phyloP scores from a whole-genome alignment of 2,888 invertebrate species.

The Microdon myrmicae region DNA sequence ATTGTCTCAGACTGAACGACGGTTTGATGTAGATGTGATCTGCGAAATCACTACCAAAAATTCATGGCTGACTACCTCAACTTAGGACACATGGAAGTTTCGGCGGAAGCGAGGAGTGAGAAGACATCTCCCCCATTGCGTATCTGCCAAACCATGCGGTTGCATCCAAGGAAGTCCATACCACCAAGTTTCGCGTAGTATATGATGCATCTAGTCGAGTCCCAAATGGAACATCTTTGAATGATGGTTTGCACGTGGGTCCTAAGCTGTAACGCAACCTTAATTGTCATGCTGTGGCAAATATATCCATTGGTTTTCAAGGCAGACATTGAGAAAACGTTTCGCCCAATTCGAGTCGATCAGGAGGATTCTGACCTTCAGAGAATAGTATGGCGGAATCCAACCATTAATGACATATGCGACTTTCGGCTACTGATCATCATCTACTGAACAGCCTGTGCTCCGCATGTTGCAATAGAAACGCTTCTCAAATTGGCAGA shows the following conservation, averaged over 20 bases:
- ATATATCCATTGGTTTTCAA: conserved; percentile 43
- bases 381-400: conserved; percentile 41
- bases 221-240: conserved; percentile 31
- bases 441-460: conserved; percentile 37
- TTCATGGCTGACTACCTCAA: too few relatives aligned
- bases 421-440: conserved; percentile 38
- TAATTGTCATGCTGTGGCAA: conserved; percentile 43
- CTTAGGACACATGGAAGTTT: too few relatives aligned
- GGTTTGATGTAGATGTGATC: too few relatives aligned
- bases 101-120: too few relatives aligned
- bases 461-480: conserved; percentile 34
- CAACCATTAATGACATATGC: conserved; percentile 7
- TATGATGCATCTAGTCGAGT: conserved; percentile 54
- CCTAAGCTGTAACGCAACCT: conserved; percentile 29
- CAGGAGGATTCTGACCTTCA: conserved; percentile 43
- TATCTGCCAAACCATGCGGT: conserved; percentile 39
- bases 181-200: conserved; percentile 54
- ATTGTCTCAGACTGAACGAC: too few relatives aligned
- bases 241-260: conserved; percentile 42
- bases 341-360: conserved; percentile 45
- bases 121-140: too few relatives aligned
- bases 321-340: conserved; percentile 55
- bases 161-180: conserved; percentile 21
- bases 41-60: too few relatives aligned
- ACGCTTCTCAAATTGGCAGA: conserved; percentile 30